Percentiles rank a stretch among this genome's conserved stretches.
These are phyloP conservation scores for Cantharis flavilabris DNA, from an alignment of 2,888 invertebrate species.

Conservation along the genomic window DNA sequence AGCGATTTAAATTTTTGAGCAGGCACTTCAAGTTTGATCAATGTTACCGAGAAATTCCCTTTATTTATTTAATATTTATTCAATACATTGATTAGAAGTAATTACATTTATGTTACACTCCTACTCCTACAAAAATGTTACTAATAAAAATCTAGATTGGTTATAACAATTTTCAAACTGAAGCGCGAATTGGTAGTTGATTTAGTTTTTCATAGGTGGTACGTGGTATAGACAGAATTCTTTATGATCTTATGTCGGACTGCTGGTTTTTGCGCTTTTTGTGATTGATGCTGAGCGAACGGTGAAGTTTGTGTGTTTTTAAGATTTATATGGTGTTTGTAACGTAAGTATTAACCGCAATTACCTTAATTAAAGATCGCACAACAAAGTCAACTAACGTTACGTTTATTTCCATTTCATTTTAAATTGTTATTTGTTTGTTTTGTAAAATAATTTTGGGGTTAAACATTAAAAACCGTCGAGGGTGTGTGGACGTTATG, in stretches of 20 bases:
- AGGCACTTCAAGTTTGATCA: not conserved
- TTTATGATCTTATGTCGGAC: constrained; percentile 27
- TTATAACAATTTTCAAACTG: not conserved
- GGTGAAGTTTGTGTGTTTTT: constrained; percentile 62
- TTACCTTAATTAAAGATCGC: not conserved
- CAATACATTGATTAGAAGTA: too few species aligned
- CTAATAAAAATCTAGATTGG: too few species aligned
- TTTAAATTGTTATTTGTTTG: constrained; percentile 1
- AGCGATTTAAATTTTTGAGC: not conserved
- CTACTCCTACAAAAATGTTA: too few species aligned
- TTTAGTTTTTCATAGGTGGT: not conserved
- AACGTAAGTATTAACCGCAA: constrained; percentile 40
- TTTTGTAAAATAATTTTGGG: constrained; percentile 34
- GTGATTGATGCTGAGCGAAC: constrained; percentile 52
- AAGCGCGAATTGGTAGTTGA: not conserved
- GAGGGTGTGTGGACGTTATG: constrained; percentile 32
- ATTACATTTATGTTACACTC: too few species aligned
- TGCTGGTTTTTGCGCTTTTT: constrained; percentile 53
- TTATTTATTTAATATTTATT: too few species aligned
- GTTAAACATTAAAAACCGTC: constrained; percentile 37
- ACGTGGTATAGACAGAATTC: not conserved
- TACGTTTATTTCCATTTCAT: constrained; percentile 18
- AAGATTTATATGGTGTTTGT: constrained; percentile 62
- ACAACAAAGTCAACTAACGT: not conserved
- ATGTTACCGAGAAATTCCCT: not conserved